Evolutionary conservation across 2,888 invertebrate genomes (phyloP), one percentile per base, ranked within the genome.

Genomic region (Ochropacha duplaris): DNA sequence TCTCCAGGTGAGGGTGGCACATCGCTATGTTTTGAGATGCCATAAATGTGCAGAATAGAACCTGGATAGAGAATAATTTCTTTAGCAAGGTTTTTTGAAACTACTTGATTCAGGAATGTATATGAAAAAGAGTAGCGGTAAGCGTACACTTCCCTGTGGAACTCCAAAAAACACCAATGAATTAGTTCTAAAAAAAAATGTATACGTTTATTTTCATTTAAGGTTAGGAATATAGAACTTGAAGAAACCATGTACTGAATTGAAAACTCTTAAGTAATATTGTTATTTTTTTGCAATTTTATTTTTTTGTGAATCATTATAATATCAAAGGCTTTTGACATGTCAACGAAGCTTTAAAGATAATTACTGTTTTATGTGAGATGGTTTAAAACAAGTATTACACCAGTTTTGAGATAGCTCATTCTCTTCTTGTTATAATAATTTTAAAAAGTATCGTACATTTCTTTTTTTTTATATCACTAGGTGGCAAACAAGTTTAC

Each of bases 1-100:
- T 93, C 74, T 96, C 96, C 57, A 96, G 84, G 78, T 96, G 96
- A 0, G 96, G 96, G 14, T 95, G 94, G 36, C 95, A 94, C 80
- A 96, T 94, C 0, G 96, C 96, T 67, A 96, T 92, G 84, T 96
- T 96, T 81, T 96, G 96, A 0, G 96, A 96, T 0, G 96, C 96
- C 84, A 95, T 94, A 71, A 96, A 93, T 0, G 96, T 94, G 55
- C 95, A 95, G 87, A 97, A 97, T 68, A 97, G 75, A 22, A 96
- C 93, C 95, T 95, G 83, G 31, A 19, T 22, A 1, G 1, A 16
- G 28, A 4, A 57, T 31, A n/a, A 16, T 24, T 12, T 22, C 14
- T n/a, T 22, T 22, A 49, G 12, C 0, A 39, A 16, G 16, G 12
- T 31, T 2, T 12, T 31, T 12, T 31, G 2, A 31, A 12, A 31